Evolutionary conservation across 1,140 invertebrate genomes (phyloP).

Genomic region (Spodoptera frugiperda): DNA sequence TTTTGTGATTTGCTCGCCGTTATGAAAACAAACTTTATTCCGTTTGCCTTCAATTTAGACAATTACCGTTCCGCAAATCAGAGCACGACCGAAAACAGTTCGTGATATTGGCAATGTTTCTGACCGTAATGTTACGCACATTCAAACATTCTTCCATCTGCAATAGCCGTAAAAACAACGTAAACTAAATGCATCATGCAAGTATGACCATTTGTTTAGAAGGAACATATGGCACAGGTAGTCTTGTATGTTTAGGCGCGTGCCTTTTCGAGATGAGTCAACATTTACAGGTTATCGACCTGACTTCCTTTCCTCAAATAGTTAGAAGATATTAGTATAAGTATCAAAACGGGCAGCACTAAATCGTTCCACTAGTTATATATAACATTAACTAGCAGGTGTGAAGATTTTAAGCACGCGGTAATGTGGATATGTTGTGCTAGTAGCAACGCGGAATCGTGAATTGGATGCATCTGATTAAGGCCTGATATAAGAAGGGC

Average conservation of each 20-base stretch:
- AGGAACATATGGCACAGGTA: slow-evolving; percentile 49
- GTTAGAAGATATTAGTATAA: slow-evolving; percentile 51
- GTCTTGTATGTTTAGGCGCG: slow-evolving; percentile 60
- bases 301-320: slow-evolving; percentile 53
- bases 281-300: slow-evolving; percentile 77
- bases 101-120: no score
- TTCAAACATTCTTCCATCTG: no score
- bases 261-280: slow-evolving; percentile 68
- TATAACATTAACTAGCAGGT: background rate
- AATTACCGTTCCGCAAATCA: slow-evolving; percentile 7
- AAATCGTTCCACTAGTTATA: background rate
- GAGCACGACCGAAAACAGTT: background rate
- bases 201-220: slow-evolving; percentile 34
- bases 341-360: background rate
- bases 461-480: slow-evolving; percentile 60
- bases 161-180: background rate
- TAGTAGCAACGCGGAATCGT: slow-evolving; percentile 44
- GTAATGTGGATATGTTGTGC: slow-evolving; percentile 40
- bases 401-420: slow-evolving; percentile 24
- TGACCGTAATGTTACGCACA: no score
- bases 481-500: slow-evolving; percentile 67
- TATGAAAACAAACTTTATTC: background rate
- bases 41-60: background rate
- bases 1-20: background rate
- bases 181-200: background rate